These are phyloP conservation scores for Xanthostigma xanthostigma DNA, from an alignment of 2,888 invertebrate species.

Conservation along the genomic window DNA sequence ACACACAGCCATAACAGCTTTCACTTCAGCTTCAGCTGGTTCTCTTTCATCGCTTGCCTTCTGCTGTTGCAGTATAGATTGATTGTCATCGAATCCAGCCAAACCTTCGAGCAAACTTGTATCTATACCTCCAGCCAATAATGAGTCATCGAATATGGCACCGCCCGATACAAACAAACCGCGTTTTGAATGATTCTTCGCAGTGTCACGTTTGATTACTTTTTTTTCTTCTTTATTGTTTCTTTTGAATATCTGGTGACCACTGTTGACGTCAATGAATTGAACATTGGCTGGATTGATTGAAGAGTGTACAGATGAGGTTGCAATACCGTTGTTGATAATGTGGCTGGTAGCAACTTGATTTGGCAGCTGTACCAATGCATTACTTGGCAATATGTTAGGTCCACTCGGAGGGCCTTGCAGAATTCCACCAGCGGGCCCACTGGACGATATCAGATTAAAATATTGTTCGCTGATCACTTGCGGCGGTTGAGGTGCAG, in stretches of 20 bases:
- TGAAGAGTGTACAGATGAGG: constrained; percentile 19
- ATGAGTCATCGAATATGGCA: constrained; percentile 47
- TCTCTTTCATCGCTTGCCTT: constrained; percentile 57
- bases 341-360: too few species aligned
- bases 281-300: constrained; percentile 45
- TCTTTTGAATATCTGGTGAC: constrained; percentile 38
- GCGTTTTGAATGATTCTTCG: constrained; percentile 44
- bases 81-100: constrained; percentile 52
- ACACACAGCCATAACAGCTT: constrained; percentile 64
- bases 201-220: constrained; percentile 2
- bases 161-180: constrained; percentile 53
- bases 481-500: constrained; percentile 30
- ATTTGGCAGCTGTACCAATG: too few species aligned
- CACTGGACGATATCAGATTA: too few species aligned
- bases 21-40: constrained; percentile 71
- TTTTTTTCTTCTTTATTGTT: constrained; percentile 18
- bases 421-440: too few species aligned
- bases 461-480: constrained; percentile 18
- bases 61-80: constrained; percentile 40
- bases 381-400: too few species aligned
- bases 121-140: constrained; percentile 29
- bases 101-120: constrained; percentile 45
- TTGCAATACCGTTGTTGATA: too few species aligned
- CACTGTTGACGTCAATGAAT: constrained; percentile 38
- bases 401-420: too few species aligned